These are phyloP conservation scores for Symphodus melops DNA, from an alignment of 2,113 vertebrate species.

Conservation along the genomic window DNA sequence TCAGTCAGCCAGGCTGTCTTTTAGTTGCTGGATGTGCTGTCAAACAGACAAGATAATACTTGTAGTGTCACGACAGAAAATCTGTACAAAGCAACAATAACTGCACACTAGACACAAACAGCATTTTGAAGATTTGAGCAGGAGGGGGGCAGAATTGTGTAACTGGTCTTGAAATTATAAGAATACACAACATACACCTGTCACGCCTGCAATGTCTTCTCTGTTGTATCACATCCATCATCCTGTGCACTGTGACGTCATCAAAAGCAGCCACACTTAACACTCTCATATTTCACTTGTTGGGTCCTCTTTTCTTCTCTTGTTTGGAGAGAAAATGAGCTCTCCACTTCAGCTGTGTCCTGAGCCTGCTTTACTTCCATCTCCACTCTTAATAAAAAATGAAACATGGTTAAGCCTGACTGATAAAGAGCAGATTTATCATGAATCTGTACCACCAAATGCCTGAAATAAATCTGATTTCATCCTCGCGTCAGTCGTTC, in stretches of 20 bases:
- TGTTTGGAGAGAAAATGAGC: conserved; percentile 50
- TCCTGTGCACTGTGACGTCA: conserved; percentile 35
- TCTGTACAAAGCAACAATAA: no score
- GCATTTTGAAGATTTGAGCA: background rate
- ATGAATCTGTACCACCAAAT: conserved; percentile 50
- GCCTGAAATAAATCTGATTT: conserved; percentile 72
- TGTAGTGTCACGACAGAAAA: conserved; percentile 65
- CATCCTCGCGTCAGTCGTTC: conserved; percentile 10
- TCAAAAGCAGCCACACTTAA: conserved; percentile 45
- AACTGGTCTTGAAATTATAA: background rate
- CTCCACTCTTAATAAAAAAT: conserved; percentile 50
- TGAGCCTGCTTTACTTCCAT: conserved; percentile 44
- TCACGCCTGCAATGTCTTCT: background rate
- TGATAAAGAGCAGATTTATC: conserved; percentile 61
- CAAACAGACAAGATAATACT: conserved; percentile 50
- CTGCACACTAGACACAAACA: conserved; percentile 25
- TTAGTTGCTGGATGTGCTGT: conserved; percentile 62
- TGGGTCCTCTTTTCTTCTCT: conserved; percentile 43
- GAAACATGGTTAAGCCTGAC: conserved; percentile 54
- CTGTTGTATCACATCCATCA: conserved; percentile 31
- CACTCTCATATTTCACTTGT: conserved; percentile 28
- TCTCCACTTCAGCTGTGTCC: conserved; percentile 48
- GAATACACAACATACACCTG: background rate
- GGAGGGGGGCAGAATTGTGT: background rate
- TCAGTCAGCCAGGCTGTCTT: conserved; percentile 69